Base-by-base conservation (phyloP, 2,888 invertebrate species). In the Pyrrhia umbra region DNA sequence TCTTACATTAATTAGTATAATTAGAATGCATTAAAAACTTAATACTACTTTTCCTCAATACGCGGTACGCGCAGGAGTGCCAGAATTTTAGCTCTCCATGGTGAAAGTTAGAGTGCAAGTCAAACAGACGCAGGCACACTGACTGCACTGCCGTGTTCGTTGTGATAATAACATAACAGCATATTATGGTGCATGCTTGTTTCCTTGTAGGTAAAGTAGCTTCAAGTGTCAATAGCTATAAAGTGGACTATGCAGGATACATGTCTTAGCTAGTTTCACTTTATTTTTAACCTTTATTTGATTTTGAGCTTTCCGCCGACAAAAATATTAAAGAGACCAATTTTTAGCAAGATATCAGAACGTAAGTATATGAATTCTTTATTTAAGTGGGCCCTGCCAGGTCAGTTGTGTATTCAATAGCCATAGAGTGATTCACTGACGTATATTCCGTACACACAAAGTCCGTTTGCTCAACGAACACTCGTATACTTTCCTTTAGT, bases 91-190 rank as follows among this genome's bases (percentile, higher is more conserved):
- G 46, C 46, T 59, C 39, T 49, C 47, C 20, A 58, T 1, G 56
- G 77, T 73, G 77, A 78, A 78, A 78, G 77, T 78, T 63, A 20
- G 34, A 77, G 65, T 66, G 61, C 46, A 66, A 55, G 52, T 10
- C 50, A 63, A 74, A 77, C 60, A 74, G 42, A 45, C 51, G 13
- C 46, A 34, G 23, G 50, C 57, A 47, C 49, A 37, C 58, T 43
- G 18, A 25, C 51, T 57, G 49, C 45, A 54, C 46, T 68, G 50
- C 39, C 37, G 50, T 40, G 16, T 40, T 20, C n/a, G 13, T 30
- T 16, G 42, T 51, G 42, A 46, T 72, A 58, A 58, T 58, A 55
- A 49, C 57, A 51, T 57, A 15, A 60, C 42, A 37, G 49, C 23
- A 59, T 68, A 43, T 43, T 42, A 56, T 54, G 6, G 13, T 45